Conservation (phyloP, 2,113 vertebrate genomes). For the Pteronura brasiliensis region DNA sequence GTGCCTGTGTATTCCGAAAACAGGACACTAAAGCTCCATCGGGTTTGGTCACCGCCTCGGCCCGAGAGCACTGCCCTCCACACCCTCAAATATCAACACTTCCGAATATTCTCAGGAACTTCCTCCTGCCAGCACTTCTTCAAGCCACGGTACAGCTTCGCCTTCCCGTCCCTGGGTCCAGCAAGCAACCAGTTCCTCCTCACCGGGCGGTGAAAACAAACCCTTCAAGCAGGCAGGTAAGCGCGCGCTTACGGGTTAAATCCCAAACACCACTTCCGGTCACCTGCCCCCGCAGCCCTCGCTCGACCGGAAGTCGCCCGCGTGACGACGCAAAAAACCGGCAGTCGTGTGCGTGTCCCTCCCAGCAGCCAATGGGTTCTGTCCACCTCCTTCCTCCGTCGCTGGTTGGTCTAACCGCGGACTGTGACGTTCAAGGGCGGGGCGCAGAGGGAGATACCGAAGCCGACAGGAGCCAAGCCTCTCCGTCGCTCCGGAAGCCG, state of each 20-base stretch:
- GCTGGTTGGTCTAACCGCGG: background rate
- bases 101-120: background rate
- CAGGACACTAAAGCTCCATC: background rate
- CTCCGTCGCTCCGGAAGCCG: too few relatives aligned
- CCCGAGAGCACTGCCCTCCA: background rate
- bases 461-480: rapidly evolving
- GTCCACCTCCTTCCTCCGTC: background rate
- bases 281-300: rapidly evolving
- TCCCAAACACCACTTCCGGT: background rate
- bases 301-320: background rate
- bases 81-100: background rate
- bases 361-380: constrained; percentile 53
- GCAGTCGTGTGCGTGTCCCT: background rate
- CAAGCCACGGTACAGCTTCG: background rate
- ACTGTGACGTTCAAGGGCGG: background rate
- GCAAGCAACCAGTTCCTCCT: background rate
- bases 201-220: rapidly evolving
- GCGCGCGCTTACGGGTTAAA: rapidly evolving
- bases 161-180: background rate
- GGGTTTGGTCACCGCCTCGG: background rate
- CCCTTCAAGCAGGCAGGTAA: background rate
- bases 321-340: rapidly evolving
- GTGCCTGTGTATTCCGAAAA: background rate
- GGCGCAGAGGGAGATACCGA: background rate
- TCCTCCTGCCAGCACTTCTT: background rate